These are phyloP conservation scores for Cactoblastis cactorum DNA, from an alignment of 2,888 invertebrate species.

Conservation along the genomic window DNA sequence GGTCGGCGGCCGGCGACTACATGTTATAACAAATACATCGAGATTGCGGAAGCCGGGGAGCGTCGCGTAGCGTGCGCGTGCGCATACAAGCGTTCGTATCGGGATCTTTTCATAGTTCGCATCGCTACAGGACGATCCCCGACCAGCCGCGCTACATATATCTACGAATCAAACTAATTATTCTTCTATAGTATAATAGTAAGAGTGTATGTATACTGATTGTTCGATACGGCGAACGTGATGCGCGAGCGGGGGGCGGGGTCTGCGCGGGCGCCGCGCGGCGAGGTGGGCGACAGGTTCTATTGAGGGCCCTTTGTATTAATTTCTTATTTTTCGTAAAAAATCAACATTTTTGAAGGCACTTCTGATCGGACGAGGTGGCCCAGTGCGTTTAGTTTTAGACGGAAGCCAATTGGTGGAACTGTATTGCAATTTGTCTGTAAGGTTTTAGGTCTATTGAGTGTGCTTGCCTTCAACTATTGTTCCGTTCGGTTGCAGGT, in stretches of 20 bases:
- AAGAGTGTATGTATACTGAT: constrained; percentile 71
- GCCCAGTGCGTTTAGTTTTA: constrained; percentile 88
- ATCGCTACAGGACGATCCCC: constrained; percentile 34
- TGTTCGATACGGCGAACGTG: constrained; percentile 59
- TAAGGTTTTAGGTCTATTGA: constrained; percentile 57
- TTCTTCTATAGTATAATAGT: constrained; percentile 77
- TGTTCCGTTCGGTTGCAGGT: constrained; percentile 86
- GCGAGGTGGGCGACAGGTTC: constrained; percentile 85
- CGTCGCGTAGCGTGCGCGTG: constrained; percentile 27
- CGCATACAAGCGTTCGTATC: background rate
- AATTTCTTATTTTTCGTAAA: constrained; percentile 87
- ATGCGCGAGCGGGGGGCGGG: constrained; percentile 45
- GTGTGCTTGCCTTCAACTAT: constrained; percentile 88
- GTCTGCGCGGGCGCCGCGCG: constrained; percentile 55
- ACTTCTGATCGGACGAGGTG: constrained; percentile 96
- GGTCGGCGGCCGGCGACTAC: constrained; percentile 67
- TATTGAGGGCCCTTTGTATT: constrained; percentile 93
- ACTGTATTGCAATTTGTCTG: constrained; percentile 39
- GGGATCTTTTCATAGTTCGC: background rate
- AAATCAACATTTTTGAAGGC: constrained; percentile 93
- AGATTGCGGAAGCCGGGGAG: constrained; percentile 48
- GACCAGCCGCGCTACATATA: constrained; percentile 65
- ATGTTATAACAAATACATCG: constrained; percentile 77
- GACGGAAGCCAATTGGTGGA: constrained; percentile 42
- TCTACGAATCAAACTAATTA: constrained; percentile 79